A percentile compares a stretch with the other conserved stretches of the same genome.
Conservation (phyloP, 2,113 vertebrate genomes). For the Hiodon tergisus region DNA sequence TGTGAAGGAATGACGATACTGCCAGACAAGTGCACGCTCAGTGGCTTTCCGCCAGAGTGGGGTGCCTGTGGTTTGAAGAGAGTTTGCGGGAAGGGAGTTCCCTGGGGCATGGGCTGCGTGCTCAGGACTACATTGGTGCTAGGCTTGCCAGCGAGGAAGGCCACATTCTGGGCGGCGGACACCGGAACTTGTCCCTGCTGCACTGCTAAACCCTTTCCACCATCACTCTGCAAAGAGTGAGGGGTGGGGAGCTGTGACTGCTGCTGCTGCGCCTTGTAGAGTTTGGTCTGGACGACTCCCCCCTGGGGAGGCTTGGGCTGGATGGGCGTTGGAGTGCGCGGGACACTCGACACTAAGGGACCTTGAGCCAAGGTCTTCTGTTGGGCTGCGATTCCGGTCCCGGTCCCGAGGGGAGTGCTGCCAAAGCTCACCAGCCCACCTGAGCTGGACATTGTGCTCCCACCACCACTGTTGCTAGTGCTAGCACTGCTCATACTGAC, state of each 20-base stretch:
- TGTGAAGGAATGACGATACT: constrained; percentile 92
- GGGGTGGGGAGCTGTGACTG: constrained; percentile 56
- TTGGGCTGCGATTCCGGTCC: constrained; percentile 53
- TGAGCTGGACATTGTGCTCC: constrained; percentile 53
- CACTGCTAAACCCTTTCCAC: constrained; percentile 63
- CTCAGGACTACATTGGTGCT: constrained; percentile 82
- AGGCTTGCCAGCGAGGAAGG: constrained; percentile 81
- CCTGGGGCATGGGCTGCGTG: constrained; percentile 62
- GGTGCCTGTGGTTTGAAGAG: constrained; percentile 71
- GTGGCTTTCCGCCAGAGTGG: constrained; percentile 74
- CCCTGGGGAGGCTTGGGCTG: constrained; percentile 85
- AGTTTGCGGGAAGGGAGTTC: constrained; percentile 69
- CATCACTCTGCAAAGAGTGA: constrained; percentile 74
- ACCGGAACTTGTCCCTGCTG: constrained; percentile 66
- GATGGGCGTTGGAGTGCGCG: constrained; percentile 89
- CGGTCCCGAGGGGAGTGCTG: constrained; percentile 50
- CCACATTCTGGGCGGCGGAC: constrained; percentile 75
- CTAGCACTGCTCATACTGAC: constrained; percentile 52
- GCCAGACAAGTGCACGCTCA: constrained; percentile 83
- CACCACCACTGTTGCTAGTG: constrained; percentile 52
- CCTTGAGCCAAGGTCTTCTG: constrained; percentile 59
- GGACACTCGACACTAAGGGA: constrained; percentile 82
- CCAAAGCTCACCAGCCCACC: constrained; percentile 61
- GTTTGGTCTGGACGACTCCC: constrained; percentile 77
- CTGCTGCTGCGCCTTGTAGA: constrained; percentile 65